Conservation (phyloP, 2,797 vertebrate genomes). For the Myotis findleyi region DNA sequence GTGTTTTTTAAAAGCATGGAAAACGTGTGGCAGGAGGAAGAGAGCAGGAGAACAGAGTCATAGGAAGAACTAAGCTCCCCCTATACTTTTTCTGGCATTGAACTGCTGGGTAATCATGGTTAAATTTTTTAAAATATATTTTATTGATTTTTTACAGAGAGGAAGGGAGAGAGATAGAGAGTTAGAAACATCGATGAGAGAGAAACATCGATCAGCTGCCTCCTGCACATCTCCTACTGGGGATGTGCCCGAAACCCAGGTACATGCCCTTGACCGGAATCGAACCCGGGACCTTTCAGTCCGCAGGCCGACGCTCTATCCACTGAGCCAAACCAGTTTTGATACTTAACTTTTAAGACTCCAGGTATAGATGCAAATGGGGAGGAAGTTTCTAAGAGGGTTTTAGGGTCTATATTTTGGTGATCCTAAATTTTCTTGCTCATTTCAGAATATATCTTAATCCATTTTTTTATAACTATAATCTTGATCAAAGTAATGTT, state of each 20-base stretch:
- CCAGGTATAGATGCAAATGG: background rate
- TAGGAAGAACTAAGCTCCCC: background rate
- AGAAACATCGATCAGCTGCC: too few species aligned
- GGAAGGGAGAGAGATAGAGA: too few species aligned
- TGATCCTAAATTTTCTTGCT: background rate
- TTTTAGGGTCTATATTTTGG: background rate
- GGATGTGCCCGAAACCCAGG: too few species aligned
- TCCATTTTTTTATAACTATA: background rate
- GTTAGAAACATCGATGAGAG: too few species aligned
- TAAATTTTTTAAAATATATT: too few species aligned
- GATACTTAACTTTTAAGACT: background rate
- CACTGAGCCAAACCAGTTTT: background rate
- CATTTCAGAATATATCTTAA: background rate
- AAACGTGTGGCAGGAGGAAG: background rate
- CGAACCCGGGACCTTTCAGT: too few species aligned
- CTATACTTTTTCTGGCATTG: background rate
- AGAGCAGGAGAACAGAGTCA: background rate
- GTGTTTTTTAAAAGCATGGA: background rate
- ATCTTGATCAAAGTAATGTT: background rate
- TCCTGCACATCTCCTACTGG: too few species aligned
- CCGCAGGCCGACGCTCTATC: too few species aligned
- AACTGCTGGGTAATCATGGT: background rate
- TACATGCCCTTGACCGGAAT: too few species aligned
- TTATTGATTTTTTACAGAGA: too few species aligned
- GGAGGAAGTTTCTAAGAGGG: background rate